phyloP scores from a whole-genome alignment of 37 sponge, comb jelly and placozoan species.

The Halichondria panicea region DNA sequence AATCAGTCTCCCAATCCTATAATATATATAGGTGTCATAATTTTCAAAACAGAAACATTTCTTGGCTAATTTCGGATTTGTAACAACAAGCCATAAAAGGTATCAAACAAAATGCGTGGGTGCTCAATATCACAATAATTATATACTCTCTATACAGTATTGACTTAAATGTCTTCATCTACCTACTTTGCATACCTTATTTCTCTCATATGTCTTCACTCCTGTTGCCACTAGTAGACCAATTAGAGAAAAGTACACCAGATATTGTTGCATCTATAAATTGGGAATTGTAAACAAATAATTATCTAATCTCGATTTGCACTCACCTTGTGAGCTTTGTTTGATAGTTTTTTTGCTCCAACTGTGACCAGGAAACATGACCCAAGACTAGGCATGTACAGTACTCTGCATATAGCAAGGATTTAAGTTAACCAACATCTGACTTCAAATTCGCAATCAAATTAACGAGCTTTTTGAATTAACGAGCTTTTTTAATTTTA shows the following conservation, averaged over 20 bases:
- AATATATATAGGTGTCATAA: neutral
- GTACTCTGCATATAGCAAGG: conserved; percentile 43
- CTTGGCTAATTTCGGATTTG: too few species aligned
- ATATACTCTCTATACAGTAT: neutral
- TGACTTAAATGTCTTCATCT: neutral
- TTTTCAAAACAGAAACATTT: too few species aligned
- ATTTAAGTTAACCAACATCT: neutral
- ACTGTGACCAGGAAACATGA: conserved; percentile 68
- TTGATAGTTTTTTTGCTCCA: conserved; percentile 44
- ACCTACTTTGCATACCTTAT: conserved; percentile 22
- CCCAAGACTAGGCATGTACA: conserved; percentile 88
- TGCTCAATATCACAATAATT: too few species aligned
- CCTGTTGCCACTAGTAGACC: conserved; percentile 36
- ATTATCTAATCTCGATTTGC: neutral
- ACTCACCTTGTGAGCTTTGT: neutral
- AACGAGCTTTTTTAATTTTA: too few species aligned
- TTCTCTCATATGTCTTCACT: conserved; percentile 58
- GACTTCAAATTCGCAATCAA: neutral
- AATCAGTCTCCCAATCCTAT: conserved; percentile 85
- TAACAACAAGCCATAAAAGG: too few species aligned
- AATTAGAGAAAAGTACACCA: conserved; percentile 1
- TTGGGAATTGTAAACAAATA: neutral
- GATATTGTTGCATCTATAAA: neutral
- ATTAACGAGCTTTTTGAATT: conserved; percentile 3
- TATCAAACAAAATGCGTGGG: too few species aligned